Percentiles rank a stretch among this genome's conserved stretches.
Evolutionary conservation across 1,140 invertebrate genomes (phyloP).

Genomic region (Rhopalosiphum padi): DNA sequence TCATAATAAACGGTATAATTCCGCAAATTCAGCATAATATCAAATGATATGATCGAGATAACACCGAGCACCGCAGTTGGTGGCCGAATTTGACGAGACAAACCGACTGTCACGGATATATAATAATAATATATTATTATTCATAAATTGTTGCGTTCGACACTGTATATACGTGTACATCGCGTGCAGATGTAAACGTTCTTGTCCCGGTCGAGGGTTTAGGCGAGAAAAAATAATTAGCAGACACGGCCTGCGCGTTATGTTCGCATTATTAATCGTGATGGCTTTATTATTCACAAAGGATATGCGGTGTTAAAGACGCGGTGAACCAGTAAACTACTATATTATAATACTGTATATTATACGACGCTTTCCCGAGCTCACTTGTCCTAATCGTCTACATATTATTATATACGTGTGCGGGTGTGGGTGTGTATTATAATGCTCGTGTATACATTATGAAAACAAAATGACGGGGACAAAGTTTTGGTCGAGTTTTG

Average conservation of each 20-base stretch:
- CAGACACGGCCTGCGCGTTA: background rate
- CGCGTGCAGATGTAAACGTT: background rate
- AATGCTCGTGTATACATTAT: background rate
- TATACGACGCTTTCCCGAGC: background rate
- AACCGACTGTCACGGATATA: background rate
- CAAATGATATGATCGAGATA: no score
- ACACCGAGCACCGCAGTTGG: no score
- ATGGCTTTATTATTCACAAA: conserved; percentile 3
- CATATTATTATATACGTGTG: background rate
- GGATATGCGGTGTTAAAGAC: background rate
- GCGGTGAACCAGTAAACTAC: background rate
- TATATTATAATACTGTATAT: background rate
- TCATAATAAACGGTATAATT: no score
- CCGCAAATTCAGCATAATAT: no score
- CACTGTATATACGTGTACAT: background rate
- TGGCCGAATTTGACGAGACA: background rate
- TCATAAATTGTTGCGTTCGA: background rate
- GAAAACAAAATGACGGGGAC: background rate
- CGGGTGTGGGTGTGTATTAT: no score
- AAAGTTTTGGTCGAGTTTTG: background rate
- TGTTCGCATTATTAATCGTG: background rate
- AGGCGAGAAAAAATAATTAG: background rate
- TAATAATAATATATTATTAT: background rate
- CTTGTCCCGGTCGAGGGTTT: background rate
- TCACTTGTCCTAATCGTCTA: background rate